These are phyloP conservation scores for Nannoperca obscura DNA, from an alignment of 2,797 vertebrate species.

Conservation along the genomic window DNA sequence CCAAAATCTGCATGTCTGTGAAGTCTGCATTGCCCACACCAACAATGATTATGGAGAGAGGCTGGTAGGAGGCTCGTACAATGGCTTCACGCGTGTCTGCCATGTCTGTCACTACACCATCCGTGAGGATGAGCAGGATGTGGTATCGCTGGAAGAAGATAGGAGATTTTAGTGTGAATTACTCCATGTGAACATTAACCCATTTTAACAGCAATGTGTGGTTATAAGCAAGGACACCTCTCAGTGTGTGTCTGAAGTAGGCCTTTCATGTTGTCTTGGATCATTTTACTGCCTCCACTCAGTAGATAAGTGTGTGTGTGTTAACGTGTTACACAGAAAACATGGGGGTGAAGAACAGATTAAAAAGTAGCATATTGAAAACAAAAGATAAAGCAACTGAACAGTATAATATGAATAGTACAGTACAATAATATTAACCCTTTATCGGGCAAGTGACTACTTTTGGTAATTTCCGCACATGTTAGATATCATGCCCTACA, in stretches of 20 bases:
- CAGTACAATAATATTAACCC: constrained; percentile 5
- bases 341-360: neutral
- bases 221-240: constrained; percentile 37
- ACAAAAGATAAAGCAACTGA: constrained; percentile 6
- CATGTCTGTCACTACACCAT: constrained; percentile 96
- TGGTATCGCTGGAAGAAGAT: constrained; percentile 89
- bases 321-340: constrained; percentile 31
- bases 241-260: constrained; percentile 44
- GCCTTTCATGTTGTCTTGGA: constrained; percentile 40
- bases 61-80: constrained; percentile 93
- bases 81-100: constrained; percentile 95
- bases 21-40: constrained; percentile 97
- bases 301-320: constrained; percentile 13
- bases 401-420: constrained; percentile 4
- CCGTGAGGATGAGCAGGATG: constrained; percentile 95
- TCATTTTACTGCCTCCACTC: constrained; percentile 37
- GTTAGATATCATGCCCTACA: too few species aligned
- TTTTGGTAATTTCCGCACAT: too few species aligned
- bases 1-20: constrained; percentile 96
- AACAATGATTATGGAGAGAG: constrained; percentile 96
- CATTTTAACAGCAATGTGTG: constrained; percentile 34
- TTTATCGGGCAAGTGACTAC: too few species aligned
- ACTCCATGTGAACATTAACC: constrained; percentile 33
- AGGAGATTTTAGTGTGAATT: constrained; percentile 46
- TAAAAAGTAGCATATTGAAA: constrained; percentile 6